A percentile compares a stretch with the other conserved stretches of the same genome.
phyloP scores from a whole-genome alignment of 92 coral and sea anemone genomes.

The Umimayanthus kanabou region DNA sequence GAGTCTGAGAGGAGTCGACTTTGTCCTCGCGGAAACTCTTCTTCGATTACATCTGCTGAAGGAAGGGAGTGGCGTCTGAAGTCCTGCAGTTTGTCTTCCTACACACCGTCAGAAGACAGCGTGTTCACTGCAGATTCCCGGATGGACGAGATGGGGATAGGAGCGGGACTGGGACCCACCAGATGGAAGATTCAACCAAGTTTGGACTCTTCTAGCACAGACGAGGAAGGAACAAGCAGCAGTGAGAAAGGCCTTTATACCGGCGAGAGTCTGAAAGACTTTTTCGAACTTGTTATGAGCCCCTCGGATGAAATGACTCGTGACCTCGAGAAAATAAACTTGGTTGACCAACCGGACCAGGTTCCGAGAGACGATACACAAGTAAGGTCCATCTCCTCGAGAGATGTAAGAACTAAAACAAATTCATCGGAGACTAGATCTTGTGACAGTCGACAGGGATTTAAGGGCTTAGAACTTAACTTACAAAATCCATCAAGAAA shows the following conservation, averaged over 20 bases:
- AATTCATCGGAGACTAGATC: background rate
- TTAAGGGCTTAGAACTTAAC: background rate
- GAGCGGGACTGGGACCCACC: slow-evolving; percentile 11
- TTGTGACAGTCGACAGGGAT: background rate
- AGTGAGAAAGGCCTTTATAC: slow-evolving; percentile 16
- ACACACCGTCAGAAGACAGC: slow-evolving; percentile 38
- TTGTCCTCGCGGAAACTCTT: slow-evolving; percentile 18
- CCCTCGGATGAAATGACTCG: slow-evolving; percentile 37
- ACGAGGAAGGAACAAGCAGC: background rate
- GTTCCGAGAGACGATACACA: background rate
- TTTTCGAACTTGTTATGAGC: slow-evolving; percentile 48
- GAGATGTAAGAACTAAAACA: background rate
- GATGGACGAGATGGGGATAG: slow-evolving; percentile 32
- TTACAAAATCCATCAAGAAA: background rate
- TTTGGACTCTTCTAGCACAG: slow-evolving; percentile 29
- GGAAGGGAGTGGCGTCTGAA: slow-evolving; percentile 18
- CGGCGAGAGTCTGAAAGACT: slow-evolving; percentile 30
- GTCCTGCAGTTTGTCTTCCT: slow-evolving; percentile 31
- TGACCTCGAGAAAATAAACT: slow-evolving; percentile 6
- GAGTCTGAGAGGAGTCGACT: slow-evolving; percentile 12
- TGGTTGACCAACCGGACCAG: background rate
- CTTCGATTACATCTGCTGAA: slow-evolving; percentile 3
- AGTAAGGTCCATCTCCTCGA: background rate
- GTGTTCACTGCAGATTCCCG: slow-evolving; percentile 27
- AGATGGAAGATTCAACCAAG: slow-evolving; percentile 34